These are phyloP conservation scores for Melanotaenia boesemani DNA, from an alignment of 2,797 vertebrate species.

Conservation along the genomic window DNA sequence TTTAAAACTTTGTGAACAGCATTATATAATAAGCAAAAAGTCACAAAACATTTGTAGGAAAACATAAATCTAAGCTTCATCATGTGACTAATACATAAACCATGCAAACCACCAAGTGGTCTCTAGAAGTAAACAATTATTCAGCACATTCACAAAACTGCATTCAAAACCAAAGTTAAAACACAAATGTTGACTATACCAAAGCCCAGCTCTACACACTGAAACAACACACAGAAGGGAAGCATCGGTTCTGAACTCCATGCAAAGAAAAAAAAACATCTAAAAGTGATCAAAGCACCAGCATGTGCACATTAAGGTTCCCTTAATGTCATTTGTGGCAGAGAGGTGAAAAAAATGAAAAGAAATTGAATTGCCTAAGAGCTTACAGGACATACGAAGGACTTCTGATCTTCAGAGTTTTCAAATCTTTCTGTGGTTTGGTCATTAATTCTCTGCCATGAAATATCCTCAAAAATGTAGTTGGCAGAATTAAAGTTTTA, in stretches of 20 bases:
- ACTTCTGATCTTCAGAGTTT: neutral
- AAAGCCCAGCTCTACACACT: slow-evolving; percentile 28
- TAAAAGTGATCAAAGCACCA: neutral
- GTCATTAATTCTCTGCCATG: no score
- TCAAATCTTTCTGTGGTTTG: neutral
- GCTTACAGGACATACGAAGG: no score
- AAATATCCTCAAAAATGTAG: neutral
- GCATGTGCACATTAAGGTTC: slow-evolving; percentile 48
- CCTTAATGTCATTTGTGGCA: slow-evolving; percentile 6
- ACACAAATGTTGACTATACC: neutral
- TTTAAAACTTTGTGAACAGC: neutral
- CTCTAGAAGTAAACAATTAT: neutral
- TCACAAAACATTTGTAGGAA: slow-evolving; percentile 13
- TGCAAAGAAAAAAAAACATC: slow-evolving; percentile 13
- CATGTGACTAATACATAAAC: slow-evolving; percentile 10
- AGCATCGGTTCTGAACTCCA: slow-evolving; percentile 13
- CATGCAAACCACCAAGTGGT: slow-evolving; percentile 22
- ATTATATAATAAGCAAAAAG: neutral
- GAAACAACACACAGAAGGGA: neutral
- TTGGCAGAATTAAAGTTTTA: no score
- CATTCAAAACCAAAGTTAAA: slow-evolving; percentile 13
- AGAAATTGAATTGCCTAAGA: no score
- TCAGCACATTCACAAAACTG: neutral
- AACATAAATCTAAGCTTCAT: slow-evolving; percentile 5
- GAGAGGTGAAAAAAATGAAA: neutral